Evolutionary conservation across 2,888 invertebrate genomes (phyloP).

Genomic region (Hydriomena furcata): DNA sequence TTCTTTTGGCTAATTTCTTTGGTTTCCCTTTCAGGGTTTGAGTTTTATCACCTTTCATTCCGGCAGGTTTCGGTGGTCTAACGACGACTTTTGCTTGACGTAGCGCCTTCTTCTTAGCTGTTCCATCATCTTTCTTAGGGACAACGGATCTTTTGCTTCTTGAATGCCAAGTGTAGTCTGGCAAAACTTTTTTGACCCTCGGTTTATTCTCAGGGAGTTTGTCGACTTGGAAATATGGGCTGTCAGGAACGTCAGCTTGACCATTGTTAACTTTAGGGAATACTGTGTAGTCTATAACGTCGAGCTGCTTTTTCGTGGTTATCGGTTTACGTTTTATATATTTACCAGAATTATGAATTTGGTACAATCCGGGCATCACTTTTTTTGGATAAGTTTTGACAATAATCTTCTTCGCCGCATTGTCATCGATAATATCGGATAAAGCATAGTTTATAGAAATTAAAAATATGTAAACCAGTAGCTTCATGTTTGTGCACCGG

Average conservation of each 20-base stretch:
- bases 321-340: conserved; percentile 34
- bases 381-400: conserved; percentile 46
- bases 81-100: not conserved
- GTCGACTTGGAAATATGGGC: conserved; percentile 49
- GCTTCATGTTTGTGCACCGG: conserved; percentile 25
- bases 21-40: not conserved
- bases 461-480: conserved; percentile 23
- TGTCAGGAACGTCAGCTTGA: conserved; percentile 43
- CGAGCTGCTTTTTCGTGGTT: not conserved
- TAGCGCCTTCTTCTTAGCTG: not conserved
- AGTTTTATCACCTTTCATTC: not conserved
- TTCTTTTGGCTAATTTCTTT: not conserved
- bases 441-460: conserved; percentile 24
- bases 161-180: conserved; percentile 38
- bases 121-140: not conserved
- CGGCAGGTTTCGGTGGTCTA: not conserved
- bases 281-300: conserved; percentile 47
- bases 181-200: conserved; percentile 56
- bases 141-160: conserved; percentile 45
- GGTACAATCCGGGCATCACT: conserved; percentile 40
- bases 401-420: conserved; percentile 22
- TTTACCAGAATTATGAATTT: conserved; percentile 51
- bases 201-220: conserved; percentile 38
- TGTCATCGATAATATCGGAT: conserved; percentile 20
- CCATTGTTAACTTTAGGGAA: conserved; percentile 38